These are phyloP conservation scores for Platichthys stellatus DNA, from an alignment of 2,113 vertebrate genomes.

Conservation along the genomic window DNA sequence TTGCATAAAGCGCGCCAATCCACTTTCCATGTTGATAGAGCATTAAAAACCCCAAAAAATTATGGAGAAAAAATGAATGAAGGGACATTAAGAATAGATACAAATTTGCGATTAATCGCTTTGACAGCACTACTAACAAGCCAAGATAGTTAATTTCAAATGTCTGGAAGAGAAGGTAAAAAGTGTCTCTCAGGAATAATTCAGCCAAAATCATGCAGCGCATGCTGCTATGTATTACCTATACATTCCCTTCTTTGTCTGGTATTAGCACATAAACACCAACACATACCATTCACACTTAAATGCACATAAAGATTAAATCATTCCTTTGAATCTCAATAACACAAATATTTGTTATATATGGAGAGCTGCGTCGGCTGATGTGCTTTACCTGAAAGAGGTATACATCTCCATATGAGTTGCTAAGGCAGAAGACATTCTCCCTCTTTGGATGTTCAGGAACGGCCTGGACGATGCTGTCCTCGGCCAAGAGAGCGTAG, in stretches of 20 bases:
- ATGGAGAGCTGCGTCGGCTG: neutral
- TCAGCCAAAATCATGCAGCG: neutral
- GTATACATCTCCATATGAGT: constrained; percentile 94
- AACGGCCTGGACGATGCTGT: constrained; percentile 94
- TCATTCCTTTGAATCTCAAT: neutral
- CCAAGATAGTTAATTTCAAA: constrained; percentile 25
- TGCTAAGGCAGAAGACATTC: constrained; percentile 98
- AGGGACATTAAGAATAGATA: no score
- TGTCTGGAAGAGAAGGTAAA: neutral
- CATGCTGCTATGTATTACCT: neutral
- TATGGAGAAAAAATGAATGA: no score
- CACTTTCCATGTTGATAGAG: no score
- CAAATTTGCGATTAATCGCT: no score
- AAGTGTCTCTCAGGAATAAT: constrained; percentile 3
- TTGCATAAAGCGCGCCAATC: no score
- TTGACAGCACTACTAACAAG: no score
- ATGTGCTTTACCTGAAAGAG: constrained; percentile 90
- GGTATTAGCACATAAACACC: neutral
- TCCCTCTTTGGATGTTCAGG: constrained; percentile 98
- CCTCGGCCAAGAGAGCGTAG: constrained; percentile 91
- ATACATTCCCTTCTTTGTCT: neutral
- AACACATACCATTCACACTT: neutral
- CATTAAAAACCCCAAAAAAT: no score
- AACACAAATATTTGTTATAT: neutral
- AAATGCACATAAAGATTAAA: neutral